phyloP scores from a whole-genome alignment of 2,888 invertebrate species.

The Penaeus monodon region DNA sequence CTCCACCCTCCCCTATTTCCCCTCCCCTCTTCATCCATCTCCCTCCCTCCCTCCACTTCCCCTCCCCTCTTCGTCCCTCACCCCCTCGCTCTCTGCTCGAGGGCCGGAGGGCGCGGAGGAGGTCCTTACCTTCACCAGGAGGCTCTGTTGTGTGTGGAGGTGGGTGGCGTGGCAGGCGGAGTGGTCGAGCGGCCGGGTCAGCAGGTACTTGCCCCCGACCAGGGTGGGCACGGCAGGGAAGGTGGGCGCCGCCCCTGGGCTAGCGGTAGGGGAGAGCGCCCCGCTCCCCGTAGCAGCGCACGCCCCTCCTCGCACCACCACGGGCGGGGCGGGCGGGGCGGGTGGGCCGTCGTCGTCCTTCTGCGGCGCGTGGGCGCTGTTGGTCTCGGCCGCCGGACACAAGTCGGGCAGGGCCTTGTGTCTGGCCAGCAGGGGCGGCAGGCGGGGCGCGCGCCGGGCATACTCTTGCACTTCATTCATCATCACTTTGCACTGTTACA shows the following conservation, averaged over 20 bases:
- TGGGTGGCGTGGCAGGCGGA: conserved; percentile 56
- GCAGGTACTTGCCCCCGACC: conserved; percentile 52
- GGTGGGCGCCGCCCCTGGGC: conserved; percentile 39
- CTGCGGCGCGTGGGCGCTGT: conserved; percentile 41
- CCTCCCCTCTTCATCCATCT: not conserved
- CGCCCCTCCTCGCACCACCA: conserved; percentile 43
- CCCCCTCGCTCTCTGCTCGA: not conserved
- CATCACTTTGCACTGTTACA: conserved; percentile 29
- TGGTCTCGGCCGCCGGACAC: conserved; percentile 45
- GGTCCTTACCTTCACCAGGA: conserved; percentile 48
- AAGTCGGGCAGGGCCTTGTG: conserved; percentile 48
- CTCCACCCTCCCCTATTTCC: too few species aligned
- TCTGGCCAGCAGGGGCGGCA: conserved; percentile 33
- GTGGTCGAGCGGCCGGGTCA: conserved; percentile 53
- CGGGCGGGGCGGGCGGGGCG: conserved; percentile 31
- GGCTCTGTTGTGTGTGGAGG: conserved; percentile 50
- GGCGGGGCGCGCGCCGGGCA: conserved; percentile 29
- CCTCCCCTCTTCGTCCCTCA: not conserved
- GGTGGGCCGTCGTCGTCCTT: conserved; percentile 47
- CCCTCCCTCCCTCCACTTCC: not conserved
- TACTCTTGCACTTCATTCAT: conserved; percentile 57
- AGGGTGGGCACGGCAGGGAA: conserved; percentile 52
- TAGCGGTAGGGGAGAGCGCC: conserved; percentile 39
- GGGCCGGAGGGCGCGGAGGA: too few species aligned
- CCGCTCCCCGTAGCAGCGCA: conserved; percentile 22